phyloP scores from a whole-genome alignment of 2,113 vertebrate genomes.

The Rhinoptilus africanus region DNA sequence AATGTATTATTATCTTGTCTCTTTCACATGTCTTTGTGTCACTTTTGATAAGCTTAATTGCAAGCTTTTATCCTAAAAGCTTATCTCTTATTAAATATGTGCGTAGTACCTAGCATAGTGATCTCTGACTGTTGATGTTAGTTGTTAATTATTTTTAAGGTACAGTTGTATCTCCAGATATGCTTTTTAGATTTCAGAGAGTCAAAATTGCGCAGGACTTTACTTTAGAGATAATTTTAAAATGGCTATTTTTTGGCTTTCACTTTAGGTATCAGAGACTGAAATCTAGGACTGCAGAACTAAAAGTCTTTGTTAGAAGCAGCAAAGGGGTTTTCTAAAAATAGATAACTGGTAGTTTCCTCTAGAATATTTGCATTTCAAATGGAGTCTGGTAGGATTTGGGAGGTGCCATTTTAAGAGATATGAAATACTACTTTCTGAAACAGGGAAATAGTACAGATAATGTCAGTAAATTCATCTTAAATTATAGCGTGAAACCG shows the following conservation, averaged over 20 bases:
- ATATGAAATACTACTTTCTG: not conserved
- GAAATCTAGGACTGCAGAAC: not conserved
- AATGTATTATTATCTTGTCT: constrained; percentile 56
- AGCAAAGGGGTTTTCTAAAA: constrained; percentile 11
- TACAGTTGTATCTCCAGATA: not conserved
- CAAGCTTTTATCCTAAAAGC: constrained; percentile 40
- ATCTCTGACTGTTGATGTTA: not conserved
- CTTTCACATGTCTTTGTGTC: constrained; percentile 8
- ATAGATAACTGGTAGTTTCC: not conserved
- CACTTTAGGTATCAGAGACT: not conserved
- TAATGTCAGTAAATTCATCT: not conserved
- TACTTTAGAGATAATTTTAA: not conserved
- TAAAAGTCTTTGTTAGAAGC: constrained; percentile 1
- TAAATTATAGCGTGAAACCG: not conserved
- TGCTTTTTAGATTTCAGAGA: not conserved
- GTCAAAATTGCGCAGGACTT: not conserved
- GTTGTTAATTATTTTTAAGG: constrained; percentile 14
- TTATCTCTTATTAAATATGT: not conserved
- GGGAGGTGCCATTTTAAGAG: not conserved
- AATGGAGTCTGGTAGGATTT: not conserved
- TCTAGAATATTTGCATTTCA: constrained; percentile 26
- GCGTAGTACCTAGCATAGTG: not conserved
- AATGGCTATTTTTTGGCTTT: not conserved
- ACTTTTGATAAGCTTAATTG: constrained; percentile 51
- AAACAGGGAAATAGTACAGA: not conserved